phyloP scores from a whole-genome alignment of 2,888 invertebrate genomes.

The Gortyna flavago region DNA sequence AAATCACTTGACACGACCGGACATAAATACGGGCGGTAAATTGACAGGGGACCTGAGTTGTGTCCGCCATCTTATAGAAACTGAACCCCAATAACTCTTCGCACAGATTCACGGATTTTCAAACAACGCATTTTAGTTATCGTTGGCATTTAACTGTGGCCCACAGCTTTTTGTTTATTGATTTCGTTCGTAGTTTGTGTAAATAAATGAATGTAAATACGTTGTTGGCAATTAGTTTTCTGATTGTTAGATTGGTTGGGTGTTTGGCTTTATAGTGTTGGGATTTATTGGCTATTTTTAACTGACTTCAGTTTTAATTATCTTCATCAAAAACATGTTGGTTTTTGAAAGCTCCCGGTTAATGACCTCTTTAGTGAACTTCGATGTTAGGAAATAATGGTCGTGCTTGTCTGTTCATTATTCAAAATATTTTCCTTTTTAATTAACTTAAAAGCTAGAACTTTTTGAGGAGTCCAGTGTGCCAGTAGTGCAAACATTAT shows the following conservation, averaged over 20 bases:
- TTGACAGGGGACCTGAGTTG: conserved; percentile 83
- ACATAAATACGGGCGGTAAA: conserved; percentile 76
- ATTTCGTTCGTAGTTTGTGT: conserved; percentile 33
- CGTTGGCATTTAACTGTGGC: conserved; percentile 68
- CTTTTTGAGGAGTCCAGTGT: neutral
- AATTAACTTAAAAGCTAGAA: neutral
- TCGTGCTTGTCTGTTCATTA: neutral
- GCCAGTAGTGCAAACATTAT: neutral
- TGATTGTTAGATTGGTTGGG: conserved; percentile 28
- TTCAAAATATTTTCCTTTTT: neutral
- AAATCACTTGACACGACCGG: conserved; percentile 65
- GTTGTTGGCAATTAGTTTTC: conserved; percentile 49
- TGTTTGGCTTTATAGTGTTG: conserved; percentile 18
- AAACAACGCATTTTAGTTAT: conserved; percentile 78
- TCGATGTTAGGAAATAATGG: neutral
- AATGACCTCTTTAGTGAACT: neutral
- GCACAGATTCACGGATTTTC: conserved; percentile 81
- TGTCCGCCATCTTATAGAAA: conserved; percentile 80
- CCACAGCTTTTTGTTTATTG: conserved; percentile 50
- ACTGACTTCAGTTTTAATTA: neutral
- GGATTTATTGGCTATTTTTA: conserved; percentile 8
- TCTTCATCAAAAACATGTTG: neutral
- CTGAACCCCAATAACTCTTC: conserved; percentile 83
- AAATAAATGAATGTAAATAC: conserved; percentile 22
- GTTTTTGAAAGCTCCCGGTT: neutral